Percentiles rank a stretch among this genome's conserved stretches.
phyloP scores from a whole-genome alignment of 2,113 vertebrate species.

The Asarcornis scutulata region DNA sequence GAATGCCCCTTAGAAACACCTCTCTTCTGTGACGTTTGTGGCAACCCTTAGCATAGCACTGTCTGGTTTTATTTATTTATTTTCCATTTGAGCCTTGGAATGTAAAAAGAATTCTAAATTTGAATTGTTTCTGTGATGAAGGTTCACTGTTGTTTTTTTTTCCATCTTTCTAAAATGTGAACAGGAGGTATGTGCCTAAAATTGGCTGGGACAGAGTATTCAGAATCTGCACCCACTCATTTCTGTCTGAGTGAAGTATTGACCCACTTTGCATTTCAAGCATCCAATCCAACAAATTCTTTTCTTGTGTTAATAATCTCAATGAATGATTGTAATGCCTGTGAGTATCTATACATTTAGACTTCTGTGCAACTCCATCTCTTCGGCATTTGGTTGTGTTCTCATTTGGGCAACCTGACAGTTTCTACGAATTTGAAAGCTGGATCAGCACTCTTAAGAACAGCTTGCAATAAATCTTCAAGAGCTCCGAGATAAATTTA shows the following conservation, averaged over 20 bases:
- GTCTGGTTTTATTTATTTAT: not conserved
- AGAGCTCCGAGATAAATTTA: not conserved
- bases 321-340: slow-evolving; percentile 23
- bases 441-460: slow-evolving; percentile 21
- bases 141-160: slow-evolving; percentile 1
- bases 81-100: not conserved
- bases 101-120: slow-evolving; percentile 27
- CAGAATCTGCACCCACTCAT: slow-evolving; percentile 59
- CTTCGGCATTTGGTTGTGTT: slow-evolving; percentile 8
- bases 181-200: slow-evolving; percentile 63
- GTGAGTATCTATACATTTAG: not conserved
- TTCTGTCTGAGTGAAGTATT: slow-evolving; percentile 64
- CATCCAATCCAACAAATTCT: slow-evolving; percentile 22
- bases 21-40: slow-evolving; percentile 19
- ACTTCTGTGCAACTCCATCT: not conserved
- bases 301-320: slow-evolving; percentile 37
- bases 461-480: slow-evolving; percentile 49
- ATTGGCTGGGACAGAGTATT: slow-evolving; percentile 57
- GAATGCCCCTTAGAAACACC: slow-evolving; percentile 40
- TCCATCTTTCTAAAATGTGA: slow-evolving; percentile 37
- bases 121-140: slow-evolving; percentile 20
- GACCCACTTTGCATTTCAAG: slow-evolving; percentile 52
- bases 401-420: not conserved
- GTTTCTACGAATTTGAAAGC: slow-evolving; percentile 13
- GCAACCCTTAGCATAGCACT: not conserved